Conservation (phyloP, 2,888 invertebrate species). For the Torymus aiolomorphi region DNA sequence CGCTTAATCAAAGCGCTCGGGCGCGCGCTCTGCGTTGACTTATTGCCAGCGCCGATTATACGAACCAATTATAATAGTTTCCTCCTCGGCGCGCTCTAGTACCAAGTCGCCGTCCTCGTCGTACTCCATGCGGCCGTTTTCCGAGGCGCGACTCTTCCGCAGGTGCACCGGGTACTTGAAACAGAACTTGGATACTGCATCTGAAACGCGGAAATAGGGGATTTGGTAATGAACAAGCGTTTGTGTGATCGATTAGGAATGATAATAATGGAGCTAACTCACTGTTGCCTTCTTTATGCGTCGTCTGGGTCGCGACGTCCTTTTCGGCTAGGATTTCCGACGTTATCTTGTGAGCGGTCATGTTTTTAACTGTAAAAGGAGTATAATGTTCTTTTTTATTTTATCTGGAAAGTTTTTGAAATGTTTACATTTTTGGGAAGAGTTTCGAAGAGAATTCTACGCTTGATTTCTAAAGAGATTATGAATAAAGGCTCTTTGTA, state of each 20-base stretch:
- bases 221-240: neutral
- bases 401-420: too few relatives aligned
- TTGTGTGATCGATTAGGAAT: neutral
- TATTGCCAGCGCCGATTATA: conserved; percentile 1
- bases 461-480: too few relatives aligned
- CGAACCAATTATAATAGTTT: conserved; percentile 82
- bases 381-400: too few relatives aligned
- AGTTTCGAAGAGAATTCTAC: too few relatives aligned
- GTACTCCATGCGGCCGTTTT: conserved; percentile 65
- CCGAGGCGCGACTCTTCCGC: conserved; percentile 62
- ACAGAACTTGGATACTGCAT: conserved; percentile 84
- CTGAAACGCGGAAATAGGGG: conserved; percentile 72
- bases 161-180: conserved; percentile 78
- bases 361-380: conserved; percentile 8
- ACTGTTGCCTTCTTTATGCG: conserved; percentile 42
- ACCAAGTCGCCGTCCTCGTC: conserved; percentile 87
- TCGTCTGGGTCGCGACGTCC: conserved; percentile 22
- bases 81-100: conserved; percentile 77
- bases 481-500: neutral
- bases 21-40: neutral
- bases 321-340: conserved; percentile 52
- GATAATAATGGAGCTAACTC: conserved; percentile 16
- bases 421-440: too few relatives aligned
- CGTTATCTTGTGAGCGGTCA: conserved; percentile 44
- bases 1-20: too few relatives aligned